Evolutionary conservation across 2,888 invertebrate species (phyloP).

Genomic region (Noctua janthina): DNA sequence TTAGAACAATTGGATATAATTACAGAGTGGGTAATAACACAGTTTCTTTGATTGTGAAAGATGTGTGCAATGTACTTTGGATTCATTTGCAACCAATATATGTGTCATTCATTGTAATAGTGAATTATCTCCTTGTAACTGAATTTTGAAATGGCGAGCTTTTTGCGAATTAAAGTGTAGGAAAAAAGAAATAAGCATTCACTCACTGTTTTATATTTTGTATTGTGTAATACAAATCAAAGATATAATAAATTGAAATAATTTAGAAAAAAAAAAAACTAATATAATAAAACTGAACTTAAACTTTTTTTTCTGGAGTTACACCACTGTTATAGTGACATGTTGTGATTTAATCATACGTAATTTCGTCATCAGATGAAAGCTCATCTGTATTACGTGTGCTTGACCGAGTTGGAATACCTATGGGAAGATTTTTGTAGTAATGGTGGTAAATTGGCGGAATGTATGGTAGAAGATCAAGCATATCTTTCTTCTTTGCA

Average conservation of each 20-base stretch:
- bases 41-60: constrained; percentile 53
- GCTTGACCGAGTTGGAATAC: constrained; percentile 27
- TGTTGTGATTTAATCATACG: no score
- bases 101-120: no score
- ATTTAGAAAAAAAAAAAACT: no score
- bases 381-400: constrained; percentile 28
- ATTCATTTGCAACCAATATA: constrained; percentile 5
- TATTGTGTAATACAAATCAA: no score
- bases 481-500: constrained; percentile 55
- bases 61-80: constrained; percentile 56
- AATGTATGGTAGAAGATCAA: constrained; percentile 56
- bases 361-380: constrained; percentile 30
- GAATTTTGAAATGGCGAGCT: no score
- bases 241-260: no score
- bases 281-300: no score
- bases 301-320: no score
- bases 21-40: constrained; percentile 51
- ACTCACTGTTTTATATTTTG: no score
- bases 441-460: constrained; percentile 48
- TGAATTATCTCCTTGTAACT: no score
- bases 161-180: no score
- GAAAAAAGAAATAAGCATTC: no score
- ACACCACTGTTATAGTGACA: not conserved
- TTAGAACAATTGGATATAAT: constrained; percentile 55
- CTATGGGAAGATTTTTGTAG: constrained; percentile 49